Percentiles rank a stretch among this genome's conserved stretches.
phyloP scores from a whole-genome alignment of 2,113 vertebrate species.

The Perca fluviatilis region DNA sequence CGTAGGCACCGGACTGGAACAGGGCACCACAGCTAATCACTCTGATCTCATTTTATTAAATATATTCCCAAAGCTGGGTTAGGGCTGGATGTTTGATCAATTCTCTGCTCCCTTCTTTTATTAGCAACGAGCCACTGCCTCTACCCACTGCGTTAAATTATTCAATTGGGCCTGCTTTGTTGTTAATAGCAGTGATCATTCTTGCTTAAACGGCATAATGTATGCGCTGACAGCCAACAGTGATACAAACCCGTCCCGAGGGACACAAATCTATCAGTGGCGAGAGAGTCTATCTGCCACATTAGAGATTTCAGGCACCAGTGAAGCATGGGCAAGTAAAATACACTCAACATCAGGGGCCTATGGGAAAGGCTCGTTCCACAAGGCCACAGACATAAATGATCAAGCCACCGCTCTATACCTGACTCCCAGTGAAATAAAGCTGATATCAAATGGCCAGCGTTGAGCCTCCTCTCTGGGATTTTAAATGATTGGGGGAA shows the following conservation, averaged over 20 bases:
- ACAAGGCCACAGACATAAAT: slow-evolving; percentile 67
- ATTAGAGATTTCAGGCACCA: slow-evolving; percentile 62
- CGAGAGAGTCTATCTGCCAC: slow-evolving; percentile 52
- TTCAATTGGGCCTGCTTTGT: slow-evolving; percentile 77
- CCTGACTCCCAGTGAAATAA: slow-evolving; percentile 35
- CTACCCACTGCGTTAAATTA: slow-evolving; percentile 70
- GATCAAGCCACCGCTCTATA: slow-evolving; percentile 22
- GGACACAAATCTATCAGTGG: slow-evolving; percentile 76
- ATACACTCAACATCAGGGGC: slow-evolving; percentile 55
- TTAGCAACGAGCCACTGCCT: slow-evolving; percentile 58
- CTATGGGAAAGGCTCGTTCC: slow-evolving; percentile 31
- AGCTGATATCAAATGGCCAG: slow-evolving; percentile 35
- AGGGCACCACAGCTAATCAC: slow-evolving; percentile 53
- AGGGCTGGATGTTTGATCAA: slow-evolving; percentile 63
- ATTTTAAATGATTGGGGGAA: slow-evolving; percentile 23
- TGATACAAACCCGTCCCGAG: slow-evolving; percentile 74
- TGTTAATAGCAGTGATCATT: slow-evolving; percentile 82
- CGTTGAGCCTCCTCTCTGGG: background rate
- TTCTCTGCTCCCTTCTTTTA: slow-evolving; percentile 58
- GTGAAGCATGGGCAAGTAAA: slow-evolving; percentile 58
- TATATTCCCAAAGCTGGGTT: slow-evolving; percentile 49
- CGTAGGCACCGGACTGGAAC: slow-evolving; percentile 17
- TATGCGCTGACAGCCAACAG: slow-evolving; percentile 76
- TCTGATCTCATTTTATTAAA: slow-evolving; percentile 71
- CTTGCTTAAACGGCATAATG: slow-evolving; percentile 79